phyloP scores from a whole-genome alignment of 2,113 vertebrate genomes.

The Festucalex cinctus region DNA sequence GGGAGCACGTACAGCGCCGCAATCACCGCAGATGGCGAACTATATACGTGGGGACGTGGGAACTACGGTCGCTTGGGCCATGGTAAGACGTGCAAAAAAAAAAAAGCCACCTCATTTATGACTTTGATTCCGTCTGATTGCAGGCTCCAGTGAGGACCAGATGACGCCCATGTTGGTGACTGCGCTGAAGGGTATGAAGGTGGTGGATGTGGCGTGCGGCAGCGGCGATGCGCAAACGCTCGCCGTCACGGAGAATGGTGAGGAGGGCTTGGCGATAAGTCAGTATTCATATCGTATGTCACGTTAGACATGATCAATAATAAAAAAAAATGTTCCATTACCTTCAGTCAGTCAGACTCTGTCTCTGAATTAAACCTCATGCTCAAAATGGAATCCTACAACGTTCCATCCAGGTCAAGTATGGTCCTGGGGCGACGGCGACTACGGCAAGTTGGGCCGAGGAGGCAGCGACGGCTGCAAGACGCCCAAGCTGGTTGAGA shows the following conservation, averaged over 20 bases:
- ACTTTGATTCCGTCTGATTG: not conserved
- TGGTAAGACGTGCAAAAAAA: constrained; percentile 67
- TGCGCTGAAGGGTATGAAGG: constrained; percentile 90
- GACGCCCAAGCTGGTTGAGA: constrained; percentile 93
- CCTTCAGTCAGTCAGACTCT: too few relatives aligned
- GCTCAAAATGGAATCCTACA: too few relatives aligned
- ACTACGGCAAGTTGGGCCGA: constrained; percentile 94
- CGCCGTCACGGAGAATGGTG: constrained; percentile 94
- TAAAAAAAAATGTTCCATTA: too few relatives aligned
- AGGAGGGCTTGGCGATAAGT: constrained; percentile 6
- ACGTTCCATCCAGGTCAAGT: constrained; percentile 80
- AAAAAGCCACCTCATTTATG: not conserved
- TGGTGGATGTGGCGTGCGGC: constrained; percentile 91
- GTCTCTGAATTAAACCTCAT: too few relatives aligned
- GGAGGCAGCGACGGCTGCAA: constrained; percentile 97
- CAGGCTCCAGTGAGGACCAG: constrained; percentile 97
- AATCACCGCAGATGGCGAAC: constrained; percentile 91
- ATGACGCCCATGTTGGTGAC: constrained; percentile 93
- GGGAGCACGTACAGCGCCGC: constrained; percentile 96
- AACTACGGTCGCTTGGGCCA: constrained; percentile 97
- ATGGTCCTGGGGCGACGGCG: constrained; percentile 98
- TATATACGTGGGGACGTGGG: constrained; percentile 94
- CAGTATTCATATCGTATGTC: too few relatives aligned
- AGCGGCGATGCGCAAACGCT: constrained; percentile 97
- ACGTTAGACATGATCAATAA: too few relatives aligned